Evolutionary conservation across 2,888 invertebrate genomes (phyloP).

Genomic region (Creontiades dilutus): DNA sequence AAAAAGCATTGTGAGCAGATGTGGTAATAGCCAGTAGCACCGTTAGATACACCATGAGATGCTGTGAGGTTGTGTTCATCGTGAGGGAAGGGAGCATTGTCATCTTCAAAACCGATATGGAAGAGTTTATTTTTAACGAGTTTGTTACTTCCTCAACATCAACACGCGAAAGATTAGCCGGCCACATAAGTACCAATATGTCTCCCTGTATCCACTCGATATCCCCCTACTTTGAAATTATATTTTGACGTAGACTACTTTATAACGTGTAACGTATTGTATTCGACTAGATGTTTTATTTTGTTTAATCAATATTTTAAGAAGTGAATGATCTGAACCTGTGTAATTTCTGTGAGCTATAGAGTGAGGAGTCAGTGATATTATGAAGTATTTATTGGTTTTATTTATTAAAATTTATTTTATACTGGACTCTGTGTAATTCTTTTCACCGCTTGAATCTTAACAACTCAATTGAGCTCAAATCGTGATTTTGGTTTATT

Average conservation of each 20-base stretch:
- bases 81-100: too few species aligned
- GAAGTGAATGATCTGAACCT: slow-evolving; percentile 13
- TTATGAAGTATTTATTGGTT: slow-evolving; percentile 52
- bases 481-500: too few species aligned
- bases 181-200: too few species aligned
- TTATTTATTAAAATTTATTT: slow-evolving; percentile 63
- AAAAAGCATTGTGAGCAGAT: too few species aligned
- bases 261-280: slow-evolving; percentile 13
- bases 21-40: too few species aligned
- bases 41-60: too few species aligned
- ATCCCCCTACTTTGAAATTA: background rate
- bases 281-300: background rate
- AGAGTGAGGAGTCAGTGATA: slow-evolving; percentile 22
- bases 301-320: background rate
- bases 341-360: slow-evolving; percentile 23
- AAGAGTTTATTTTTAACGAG: too few species aligned
- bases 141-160: too few species aligned
- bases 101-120: too few species aligned
- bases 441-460: background rate
- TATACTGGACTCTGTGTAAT: slow-evolving; percentile 20
- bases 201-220: background rate
- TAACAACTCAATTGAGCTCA: too few species aligned
- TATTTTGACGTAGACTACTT: slow-evolving; percentile 17
- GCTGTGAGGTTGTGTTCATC: too few species aligned
- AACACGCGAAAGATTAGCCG: too few species aligned